phyloP scores from a whole-genome alignment of 2,113 vertebrate genomes.

The Microtus ochrogaster region DNA sequence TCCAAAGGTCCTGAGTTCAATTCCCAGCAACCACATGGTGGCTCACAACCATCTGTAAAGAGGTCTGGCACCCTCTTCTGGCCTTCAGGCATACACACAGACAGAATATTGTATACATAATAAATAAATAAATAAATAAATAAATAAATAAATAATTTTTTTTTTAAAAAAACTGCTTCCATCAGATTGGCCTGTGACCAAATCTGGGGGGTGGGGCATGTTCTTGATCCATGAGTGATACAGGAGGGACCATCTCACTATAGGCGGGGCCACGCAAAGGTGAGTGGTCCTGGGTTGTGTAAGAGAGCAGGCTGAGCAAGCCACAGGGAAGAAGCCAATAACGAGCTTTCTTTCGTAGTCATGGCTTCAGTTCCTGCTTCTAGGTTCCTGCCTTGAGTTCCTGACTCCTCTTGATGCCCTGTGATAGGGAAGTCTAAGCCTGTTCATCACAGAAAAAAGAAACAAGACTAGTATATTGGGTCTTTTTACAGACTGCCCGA shows the following conservation, averaged over 20 bases:
- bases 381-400: neutral
- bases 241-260: neutral
- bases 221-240: neutral
- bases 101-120: too few relatives aligned
- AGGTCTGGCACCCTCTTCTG: too few relatives aligned
- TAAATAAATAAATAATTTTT: too few relatives aligned
- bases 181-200: neutral
- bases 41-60: too few relatives aligned
- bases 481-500: neutral
- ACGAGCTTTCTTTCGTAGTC: neutral
- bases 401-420: neutral
- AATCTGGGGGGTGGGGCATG: neutral
- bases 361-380: neutral
- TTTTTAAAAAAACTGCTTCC: neutral
- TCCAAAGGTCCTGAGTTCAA: too few relatives aligned
- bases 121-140: too few relatives aligned
- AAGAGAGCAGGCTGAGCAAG: neutral
- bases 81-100: too few relatives aligned
- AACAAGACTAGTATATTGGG: neutral
- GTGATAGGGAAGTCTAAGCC: neutral
- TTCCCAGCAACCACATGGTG: too few relatives aligned
- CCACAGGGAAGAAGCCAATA: neutral
- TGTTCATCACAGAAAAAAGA: neutral
- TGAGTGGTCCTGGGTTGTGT: neutral
- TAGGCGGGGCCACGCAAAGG: neutral